Evolutionary conservation across 1,140 invertebrate genomes (phyloP), one percentile per base, ranked within the genome.

Genomic region (Bombus vancouverensis): DNA sequence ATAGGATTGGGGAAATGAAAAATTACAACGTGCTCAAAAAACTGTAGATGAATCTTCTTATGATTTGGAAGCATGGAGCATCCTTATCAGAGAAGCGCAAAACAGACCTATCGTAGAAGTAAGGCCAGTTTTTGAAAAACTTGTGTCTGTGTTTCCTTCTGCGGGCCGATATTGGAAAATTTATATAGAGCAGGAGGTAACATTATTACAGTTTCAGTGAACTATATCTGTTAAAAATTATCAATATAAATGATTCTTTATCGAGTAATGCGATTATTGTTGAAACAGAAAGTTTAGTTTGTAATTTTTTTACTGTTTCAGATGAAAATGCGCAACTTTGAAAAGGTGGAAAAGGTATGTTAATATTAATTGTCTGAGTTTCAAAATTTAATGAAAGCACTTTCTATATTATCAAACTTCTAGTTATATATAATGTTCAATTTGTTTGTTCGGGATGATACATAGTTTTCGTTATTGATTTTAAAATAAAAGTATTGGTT

Each of bases 101-200:
- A 97, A 97, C 3, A 97, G 98, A 91, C 97, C 97, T 75, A 98
- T 99, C 74, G 97, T 98, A 84, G 98, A 99, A 94, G 98, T 99
- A 18, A 96, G 99, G 72, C 96, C 97, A 18, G 96, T 99, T 83
- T 99, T 99, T 94, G 99, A 99, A 95, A 98, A 98, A 91, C 96
- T 99, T 3, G 98, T 99, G 2, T 95, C 96, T 28, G 98, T 98
- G 32, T 99, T 99, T 94, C 98, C 99, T 12, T 99, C 98, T 59
- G 98, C 98, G 68, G 99, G 99, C 2, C 96, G 98, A 85, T 99
- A 99, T 95, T 99, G 99, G 99, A 99, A 99, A 95, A 98, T 99
- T 88, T 99, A 99, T 95, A 99, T 99, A 92, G 99, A 99, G 95
- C 99, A 99, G 96, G 99, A 99, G 97, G 98, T 98, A 95, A 89